These are phyloP conservation scores for Cenopis cana DNA, from an alignment of 2,888 invertebrate species.

Conservation along the genomic window DNA sequence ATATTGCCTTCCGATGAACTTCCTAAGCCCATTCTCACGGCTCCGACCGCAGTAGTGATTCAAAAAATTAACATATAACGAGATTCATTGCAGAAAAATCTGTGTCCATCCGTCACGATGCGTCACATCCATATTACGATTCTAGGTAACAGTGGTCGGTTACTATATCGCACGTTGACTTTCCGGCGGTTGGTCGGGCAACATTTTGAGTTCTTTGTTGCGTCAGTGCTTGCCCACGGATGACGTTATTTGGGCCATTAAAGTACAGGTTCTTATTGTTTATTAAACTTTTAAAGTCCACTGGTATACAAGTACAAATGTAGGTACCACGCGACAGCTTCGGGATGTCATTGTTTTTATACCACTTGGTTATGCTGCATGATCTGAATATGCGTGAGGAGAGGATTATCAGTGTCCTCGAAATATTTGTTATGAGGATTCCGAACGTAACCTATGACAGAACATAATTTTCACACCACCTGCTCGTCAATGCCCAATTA, in stretches of 20 bases:
- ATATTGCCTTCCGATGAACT: constrained; percentile 39
- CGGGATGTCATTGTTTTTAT: too few species aligned
- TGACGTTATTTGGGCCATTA: neutral
- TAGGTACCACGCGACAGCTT: too few species aligned
- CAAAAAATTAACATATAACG: constrained; percentile 57
- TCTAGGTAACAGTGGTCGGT: constrained; percentile 34
- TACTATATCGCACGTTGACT: constrained; percentile 20
- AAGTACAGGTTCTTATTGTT: neutral
- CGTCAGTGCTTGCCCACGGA: neutral
- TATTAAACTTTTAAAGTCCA: too few species aligned
- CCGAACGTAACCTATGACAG: too few species aligned
- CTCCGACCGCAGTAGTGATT: constrained; percentile 36
- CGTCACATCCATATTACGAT: constrained; percentile 59
- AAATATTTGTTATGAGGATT: too few species aligned
- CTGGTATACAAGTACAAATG: too few species aligned
- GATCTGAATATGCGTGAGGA: too few species aligned
- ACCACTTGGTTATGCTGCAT: too few species aligned
- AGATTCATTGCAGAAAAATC: constrained; percentile 79
- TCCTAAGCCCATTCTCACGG: constrained; percentile 34
- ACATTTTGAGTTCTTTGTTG: neutral
- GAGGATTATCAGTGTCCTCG: too few species aligned
- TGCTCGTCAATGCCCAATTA: too few species aligned
- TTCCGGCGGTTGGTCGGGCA: neutral
- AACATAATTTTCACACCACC: too few species aligned
- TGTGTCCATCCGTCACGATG: constrained; percentile 70